Percentiles rank a stretch among this genome's conserved stretches.
These are phyloP conservation scores for Gadus chalcogrammus DNA, from an alignment of 2,113 vertebrate genomes.

Conservation along the genomic window DNA sequence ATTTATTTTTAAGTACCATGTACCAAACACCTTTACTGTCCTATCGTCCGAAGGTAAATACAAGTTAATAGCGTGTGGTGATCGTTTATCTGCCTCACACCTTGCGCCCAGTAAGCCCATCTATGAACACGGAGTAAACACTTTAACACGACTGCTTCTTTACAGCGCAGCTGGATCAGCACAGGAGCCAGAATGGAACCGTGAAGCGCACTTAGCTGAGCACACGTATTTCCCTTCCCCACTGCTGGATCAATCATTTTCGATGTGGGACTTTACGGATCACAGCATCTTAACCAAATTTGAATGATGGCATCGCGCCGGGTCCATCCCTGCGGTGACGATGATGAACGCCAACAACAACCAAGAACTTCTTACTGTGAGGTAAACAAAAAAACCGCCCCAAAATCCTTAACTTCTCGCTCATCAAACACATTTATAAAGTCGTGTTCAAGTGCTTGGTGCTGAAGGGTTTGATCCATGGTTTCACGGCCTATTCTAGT, in stretches of 20 bases:
- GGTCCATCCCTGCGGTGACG: slow-evolving; percentile 77
- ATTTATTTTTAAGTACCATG: too few relatives aligned
- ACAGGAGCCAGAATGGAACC: slow-evolving; percentile 30
- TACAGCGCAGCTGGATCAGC: slow-evolving; percentile 41
- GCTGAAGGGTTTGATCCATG: too few relatives aligned
- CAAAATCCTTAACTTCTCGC: too few relatives aligned
- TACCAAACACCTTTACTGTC: too few relatives aligned
- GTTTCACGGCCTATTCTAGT: too few relatives aligned
- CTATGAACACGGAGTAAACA: background rate
- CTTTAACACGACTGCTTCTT: background rate
- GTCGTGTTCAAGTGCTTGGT: too few relatives aligned
- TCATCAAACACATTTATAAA: too few relatives aligned
- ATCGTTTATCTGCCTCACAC: too few relatives aligned
- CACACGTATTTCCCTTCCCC: slow-evolving; percentile 27
- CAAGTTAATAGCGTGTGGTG: too few relatives aligned
- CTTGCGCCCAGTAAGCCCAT: too few relatives aligned
- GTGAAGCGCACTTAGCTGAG: slow-evolving; percentile 30
- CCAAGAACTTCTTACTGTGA: slow-evolving; percentile 71
- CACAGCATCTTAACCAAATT: slow-evolving; percentile 73
- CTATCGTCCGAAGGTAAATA: too few relatives aligned
- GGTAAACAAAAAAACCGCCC: slow-evolving; percentile 65
- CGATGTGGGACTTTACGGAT: slow-evolving; percentile 77
- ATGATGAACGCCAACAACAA: slow-evolving; percentile 74
- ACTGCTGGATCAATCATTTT: slow-evolving; percentile 47
- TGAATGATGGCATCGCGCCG: slow-evolving; percentile 91